Evolutionary conservation across 2,113 vertebrate species (phyloP), one percentile per base, ranked within the genome.

Genomic region (Seriola rivoliana): DNA sequence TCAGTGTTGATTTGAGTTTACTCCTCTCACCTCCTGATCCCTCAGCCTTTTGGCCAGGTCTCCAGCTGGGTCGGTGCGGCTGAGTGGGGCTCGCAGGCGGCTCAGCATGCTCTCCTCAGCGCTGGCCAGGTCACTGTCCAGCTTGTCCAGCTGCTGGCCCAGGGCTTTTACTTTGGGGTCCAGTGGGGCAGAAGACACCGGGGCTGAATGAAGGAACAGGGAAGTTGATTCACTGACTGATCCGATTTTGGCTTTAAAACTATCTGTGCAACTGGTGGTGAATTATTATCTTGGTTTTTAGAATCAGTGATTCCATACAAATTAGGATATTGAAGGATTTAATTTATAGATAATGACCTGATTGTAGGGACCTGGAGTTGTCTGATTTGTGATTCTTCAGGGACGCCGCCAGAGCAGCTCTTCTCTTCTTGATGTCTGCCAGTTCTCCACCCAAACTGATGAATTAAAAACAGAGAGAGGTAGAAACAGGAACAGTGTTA

Each of bases 391-490:
- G 82, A 58, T 88, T 94, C 83, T 95, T 97, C 87, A 98, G 89
- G 1, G 66, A 81, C 40, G 88, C 93, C 72, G 91, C 94, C 67
- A 94, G 89, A 0, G 86, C 77, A 2, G 91, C 92, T 89, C 96
- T 84, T 78, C 91, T 97, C 93, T 96, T 97, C 91, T 97, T 98
- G 90, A 97, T 84, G 0, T 91, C 82, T 32, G 89, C 94, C 75
- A 99, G 87, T 3, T 98, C 97, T 17, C 34, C 85, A 3, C 97
- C 96, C 91, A 99, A 62, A 88, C 98, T 99, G 86, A 68, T n/a
- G 10, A 68, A 21, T 57, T n/a, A 5, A n/a, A 52, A 44, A 55
- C 40, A 71, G n/a, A 42, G 5, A 42, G 60, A 62, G 19, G 3
- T 4, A 60, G 0, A 66, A 38, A 52, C 9, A 23, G 9, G 38